Evolutionary conservation across 2,113 vertebrate genomes (phyloP).

Genomic region (Condylura cristata): DNA sequence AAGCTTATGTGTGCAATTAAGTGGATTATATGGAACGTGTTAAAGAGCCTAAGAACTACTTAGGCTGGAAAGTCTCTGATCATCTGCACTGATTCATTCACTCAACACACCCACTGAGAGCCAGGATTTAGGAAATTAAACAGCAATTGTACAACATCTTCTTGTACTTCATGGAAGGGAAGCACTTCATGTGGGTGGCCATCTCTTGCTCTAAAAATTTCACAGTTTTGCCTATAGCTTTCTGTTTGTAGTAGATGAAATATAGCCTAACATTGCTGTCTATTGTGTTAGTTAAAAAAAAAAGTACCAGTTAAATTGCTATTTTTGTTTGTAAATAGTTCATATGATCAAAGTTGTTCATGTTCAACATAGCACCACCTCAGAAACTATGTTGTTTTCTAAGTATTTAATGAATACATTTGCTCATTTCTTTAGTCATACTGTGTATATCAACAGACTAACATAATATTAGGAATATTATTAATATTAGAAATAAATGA

Average conservation of each 20-base stretch:
- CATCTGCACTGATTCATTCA: slow-evolving; percentile 17
- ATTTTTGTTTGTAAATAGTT: slow-evolving; percentile 26
- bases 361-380: background rate
- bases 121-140: slow-evolving; percentile 73
- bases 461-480: background rate
- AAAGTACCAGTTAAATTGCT: background rate
- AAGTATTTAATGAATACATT: background rate
- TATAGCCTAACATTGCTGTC: slow-evolving; percentile 67
- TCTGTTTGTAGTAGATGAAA: slow-evolving; percentile 71
- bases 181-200: slow-evolving; percentile 65
- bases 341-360: background rate
- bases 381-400: slow-evolving; percentile 11
- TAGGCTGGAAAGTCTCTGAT: slow-evolving; percentile 22
- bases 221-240: slow-evolving; percentile 72
- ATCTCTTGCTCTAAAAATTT: slow-evolving; percentile 78
- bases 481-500: background rate
- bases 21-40: slow-evolving; percentile 70
- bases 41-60: slow-evolving; percentile 73
- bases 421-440: background rate
- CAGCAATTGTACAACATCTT: slow-evolving; percentile 27
- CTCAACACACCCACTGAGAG: background rate
- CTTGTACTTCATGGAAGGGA: slow-evolving; percentile 61
- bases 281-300: background rate
- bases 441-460: background rate
- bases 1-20: slow-evolving; percentile 79